Evolutionary conservation across 2,797 vertebrate genomes (phyloP).

Genomic region (Coregonus ussuriensis): DNA sequence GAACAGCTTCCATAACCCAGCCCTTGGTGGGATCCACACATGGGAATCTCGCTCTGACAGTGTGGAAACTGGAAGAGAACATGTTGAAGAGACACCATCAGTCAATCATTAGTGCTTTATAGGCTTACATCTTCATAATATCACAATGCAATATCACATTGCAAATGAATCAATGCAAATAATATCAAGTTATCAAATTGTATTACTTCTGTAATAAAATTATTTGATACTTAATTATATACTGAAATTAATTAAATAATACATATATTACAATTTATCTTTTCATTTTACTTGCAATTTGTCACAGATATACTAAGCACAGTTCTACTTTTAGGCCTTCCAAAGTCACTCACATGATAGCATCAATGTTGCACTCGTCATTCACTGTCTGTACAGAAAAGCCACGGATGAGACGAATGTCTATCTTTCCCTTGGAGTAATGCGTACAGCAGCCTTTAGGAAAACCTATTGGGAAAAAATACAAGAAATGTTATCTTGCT

Average conservation of each 20-base stretch:
- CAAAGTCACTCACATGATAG: slow-evolving; percentile 67
- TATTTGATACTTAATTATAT: too few relatives aligned
- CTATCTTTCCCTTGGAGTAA: slow-evolving; percentile 35
- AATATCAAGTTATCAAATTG: too few relatives aligned
- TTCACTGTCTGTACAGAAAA: slow-evolving; percentile 54
- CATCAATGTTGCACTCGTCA: slow-evolving; percentile 52
- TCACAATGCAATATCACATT: too few relatives aligned
- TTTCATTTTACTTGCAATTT: too few relatives aligned
- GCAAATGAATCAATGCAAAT: too few relatives aligned
- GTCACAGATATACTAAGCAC: background rate
- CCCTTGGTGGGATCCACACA: slow-evolving; percentile 57
- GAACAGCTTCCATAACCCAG: slow-evolving; percentile 66
- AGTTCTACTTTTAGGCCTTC: background rate
- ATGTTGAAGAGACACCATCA: background rate
- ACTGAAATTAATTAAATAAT: too few relatives aligned
- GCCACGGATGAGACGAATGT: slow-evolving; percentile 31
- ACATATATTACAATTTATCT: too few relatives aligned
- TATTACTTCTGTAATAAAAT: too few relatives aligned
- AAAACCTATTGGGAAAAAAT: too few relatives aligned
- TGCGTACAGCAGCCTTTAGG: slow-evolving; percentile 52
- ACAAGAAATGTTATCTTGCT: too few relatives aligned
- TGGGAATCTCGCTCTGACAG: slow-evolving; percentile 26
- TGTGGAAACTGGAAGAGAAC: slow-evolving; percentile 64
- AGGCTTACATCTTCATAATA: background rate
- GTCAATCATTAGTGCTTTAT: background rate